Base-by-base conservation (phyloP, 2,888 invertebrate genomes). In the Romanomermis culicivorax region DNA sequence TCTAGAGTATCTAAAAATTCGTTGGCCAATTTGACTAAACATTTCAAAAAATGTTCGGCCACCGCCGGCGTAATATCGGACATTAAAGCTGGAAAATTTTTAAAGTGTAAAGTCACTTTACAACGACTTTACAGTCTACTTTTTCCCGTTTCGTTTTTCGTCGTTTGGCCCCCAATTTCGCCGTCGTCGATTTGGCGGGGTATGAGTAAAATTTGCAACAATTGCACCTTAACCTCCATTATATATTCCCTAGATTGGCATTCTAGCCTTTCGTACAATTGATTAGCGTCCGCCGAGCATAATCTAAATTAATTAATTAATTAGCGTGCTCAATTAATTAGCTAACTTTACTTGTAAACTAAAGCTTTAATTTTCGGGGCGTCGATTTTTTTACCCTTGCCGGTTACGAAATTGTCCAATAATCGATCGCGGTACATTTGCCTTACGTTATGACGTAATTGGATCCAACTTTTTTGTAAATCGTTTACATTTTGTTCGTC, bases 231-330 rank as follows among this genome's bases (percentile, higher is more conserved):
- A 60, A 78, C 76, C 66, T 79, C 78, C 60, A 78, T 74, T 57
- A 79, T 77, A 69, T 78, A 78, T 65, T 79, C 78, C 61, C 77
- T 74, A 27, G 78, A 75, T 64, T 78, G 76, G 55, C 77, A 75
- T 63, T 79, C 77, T 59, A 80, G 68, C 63, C 78, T 75, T 64
- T 78, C 72, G 64, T 77, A 78, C 58, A 80, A 70, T 65, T 79
- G 78, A 66, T 79, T 78, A 36, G 79, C 76, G 70, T 80, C 78
- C 48, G 68, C 62, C 30, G 60, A 60, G 59, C 68, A 69, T 43
- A 73, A 61, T 57, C 72, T 71, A 60, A 29, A 60, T 59, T 42
- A n/a, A n/a, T n/a, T n/a, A n/a, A n/a, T n/a, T n/a, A n/a, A n/a
- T n/a, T n/a, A 36, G 36, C 36, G 17, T 36, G 17, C 17, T 14